Evolutionary conservation across 1,140 invertebrate genomes (phyloP), one percentile per base, ranked within the genome.

Genomic region (Eumaeus atala): DNA sequence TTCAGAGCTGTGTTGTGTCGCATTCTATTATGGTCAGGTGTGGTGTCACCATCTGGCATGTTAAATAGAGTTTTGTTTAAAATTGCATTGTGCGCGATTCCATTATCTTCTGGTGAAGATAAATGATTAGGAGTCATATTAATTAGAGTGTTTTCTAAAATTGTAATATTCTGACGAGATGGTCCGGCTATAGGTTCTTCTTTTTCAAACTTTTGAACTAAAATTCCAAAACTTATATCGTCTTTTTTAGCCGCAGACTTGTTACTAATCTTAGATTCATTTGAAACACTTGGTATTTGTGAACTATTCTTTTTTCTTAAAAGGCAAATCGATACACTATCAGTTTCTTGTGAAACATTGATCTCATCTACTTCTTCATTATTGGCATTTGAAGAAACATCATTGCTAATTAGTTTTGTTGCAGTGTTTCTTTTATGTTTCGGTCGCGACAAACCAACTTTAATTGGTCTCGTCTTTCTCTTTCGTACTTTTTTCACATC

Each of bases 391-490:
- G 40, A 47, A 34, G 8, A 10, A 16, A 3, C 5, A 8, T 16
- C 49, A 17, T 16, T 9, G 12, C 1, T 34, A 9, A 34, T 34
- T 44, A 9, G 12, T 35, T 7, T 10, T 17, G 9, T 9, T 9
- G 5, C 34, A 35, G n/a, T 18, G 52, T 67, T 67, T 40, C 66
- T 84, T 58, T 77, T 82, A 57, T 17, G 61, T 61, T 77, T 80
- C 16, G 77, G 75, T 62, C 67, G 74, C 28, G 84, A 78, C 52
- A 87, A 70, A 5, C 87, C 87, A 28, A 88, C 51, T 70, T 84
- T 84, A 34, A 87, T 70, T 11, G 73, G 66, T 68, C 74, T 70
- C 70, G 74, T 81, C 77, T 80, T 86, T 67, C 84, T 83, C 78
- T 85, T 85, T 51, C 73, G 66, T 9, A 78, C 69, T 70, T 81